These are phyloP conservation scores for Corvus cornix DNA, from an alignment of 2,113 vertebrate species.

Conservation along the genomic window DNA sequence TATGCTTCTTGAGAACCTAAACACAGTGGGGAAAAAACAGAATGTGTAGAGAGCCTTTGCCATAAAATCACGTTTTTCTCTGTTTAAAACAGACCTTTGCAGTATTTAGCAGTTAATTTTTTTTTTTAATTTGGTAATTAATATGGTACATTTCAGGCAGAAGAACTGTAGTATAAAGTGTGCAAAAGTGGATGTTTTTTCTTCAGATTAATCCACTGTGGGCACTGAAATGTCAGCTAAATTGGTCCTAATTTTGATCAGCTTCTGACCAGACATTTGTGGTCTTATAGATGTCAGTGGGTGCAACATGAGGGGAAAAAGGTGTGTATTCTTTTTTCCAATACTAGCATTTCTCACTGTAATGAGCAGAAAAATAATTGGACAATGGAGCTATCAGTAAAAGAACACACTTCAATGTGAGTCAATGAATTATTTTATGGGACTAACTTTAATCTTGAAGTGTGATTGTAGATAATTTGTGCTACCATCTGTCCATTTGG, in stretches of 20 bases:
- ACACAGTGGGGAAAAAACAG: neutral
- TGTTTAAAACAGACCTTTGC: neutral
- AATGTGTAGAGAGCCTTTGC: neutral
- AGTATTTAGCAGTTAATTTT: neutral
- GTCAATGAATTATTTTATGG: slow-evolving; percentile 81
- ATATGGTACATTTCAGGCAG: neutral
- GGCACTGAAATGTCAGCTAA: slow-evolving; percentile 45
- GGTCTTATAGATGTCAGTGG: slow-evolving; percentile 62
- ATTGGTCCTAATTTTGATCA: slow-evolving; percentile 68
- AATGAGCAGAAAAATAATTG: slow-evolving; percentile 83
- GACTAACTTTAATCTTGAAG: slow-evolving; percentile 88
- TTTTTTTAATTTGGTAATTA: neutral
- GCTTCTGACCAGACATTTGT: slow-evolving; percentile 64
- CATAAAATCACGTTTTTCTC: neutral
- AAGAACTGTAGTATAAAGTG: neutral
- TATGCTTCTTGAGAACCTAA: neutral
- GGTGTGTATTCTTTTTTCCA: slow-evolving; percentile 45
- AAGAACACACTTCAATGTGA: slow-evolving; percentile 78
- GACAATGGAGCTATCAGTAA: slow-evolving; percentile 79
- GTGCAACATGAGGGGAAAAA: neutral
- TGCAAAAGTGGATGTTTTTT: neutral
- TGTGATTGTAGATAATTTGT: slow-evolving; percentile 89
- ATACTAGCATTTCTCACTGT: slow-evolving; percentile 77
- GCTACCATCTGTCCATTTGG: slow-evolving; percentile 83
- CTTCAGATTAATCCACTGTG: slow-evolving; percentile 11